Conservation (phyloP, 2,113 vertebrate genomes). For the Mesoclemmys tuberculata region DNA sequence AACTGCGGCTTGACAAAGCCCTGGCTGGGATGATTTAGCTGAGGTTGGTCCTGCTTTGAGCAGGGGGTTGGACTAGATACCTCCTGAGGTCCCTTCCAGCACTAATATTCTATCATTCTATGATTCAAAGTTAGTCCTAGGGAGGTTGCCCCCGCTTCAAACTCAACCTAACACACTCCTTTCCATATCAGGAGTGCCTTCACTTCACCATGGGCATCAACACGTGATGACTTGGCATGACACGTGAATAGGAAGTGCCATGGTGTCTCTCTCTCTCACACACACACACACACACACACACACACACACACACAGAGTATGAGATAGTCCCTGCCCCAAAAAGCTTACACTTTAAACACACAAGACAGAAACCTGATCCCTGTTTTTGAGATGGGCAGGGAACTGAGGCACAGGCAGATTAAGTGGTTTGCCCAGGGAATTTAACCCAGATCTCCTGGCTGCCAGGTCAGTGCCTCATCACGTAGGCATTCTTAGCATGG, state of each 20-base stretch:
- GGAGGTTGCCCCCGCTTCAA: background rate
- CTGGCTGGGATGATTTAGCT: no score
- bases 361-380: background rate
- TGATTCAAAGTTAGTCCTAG: background rate
- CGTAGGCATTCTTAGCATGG: background rate
- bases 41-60: no score
- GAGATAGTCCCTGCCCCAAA: background rate
- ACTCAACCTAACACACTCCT: background rate
- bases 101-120: no score
- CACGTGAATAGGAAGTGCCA: background rate
- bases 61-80: no score
- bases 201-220: background rate
- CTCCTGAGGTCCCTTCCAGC: no score
- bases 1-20: no score
- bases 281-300: background rate
- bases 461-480: background rate
- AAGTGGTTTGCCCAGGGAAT: background rate
- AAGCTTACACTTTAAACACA: background rate
- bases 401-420: background rate
- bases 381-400: background rate
- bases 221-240: background rate
- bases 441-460: background rate
- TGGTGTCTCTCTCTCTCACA: no score
- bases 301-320: background rate
- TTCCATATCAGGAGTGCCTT: background rate